These are phyloP conservation scores for Cataglyphis altisquamis DNA, from an alignment of 2,888 invertebrate genomes.

Conservation along the genomic window DNA sequence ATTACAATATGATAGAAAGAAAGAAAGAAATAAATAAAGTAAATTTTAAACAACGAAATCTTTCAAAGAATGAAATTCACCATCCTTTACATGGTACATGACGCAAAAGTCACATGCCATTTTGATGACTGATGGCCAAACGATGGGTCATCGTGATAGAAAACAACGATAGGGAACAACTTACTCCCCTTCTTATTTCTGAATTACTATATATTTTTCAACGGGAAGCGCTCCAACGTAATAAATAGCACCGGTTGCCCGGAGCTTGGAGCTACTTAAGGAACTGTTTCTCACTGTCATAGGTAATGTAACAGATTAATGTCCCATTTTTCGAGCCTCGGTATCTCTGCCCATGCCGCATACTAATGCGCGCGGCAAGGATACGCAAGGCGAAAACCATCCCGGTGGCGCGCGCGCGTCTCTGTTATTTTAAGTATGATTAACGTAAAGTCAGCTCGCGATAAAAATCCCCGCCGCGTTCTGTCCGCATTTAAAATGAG, in stretches of 20 bases:
- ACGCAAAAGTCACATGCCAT: background rate
- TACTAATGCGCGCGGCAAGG: constrained; percentile 70
- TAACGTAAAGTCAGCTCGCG: constrained; percentile 62
- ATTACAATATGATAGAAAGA: background rate
- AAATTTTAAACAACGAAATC: background rate
- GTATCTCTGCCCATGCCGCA: constrained; percentile 73
- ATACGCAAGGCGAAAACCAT: constrained; percentile 65
- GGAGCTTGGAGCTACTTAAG: constrained; percentile 73
- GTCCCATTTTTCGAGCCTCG: constrained; percentile 76
- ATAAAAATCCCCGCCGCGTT: constrained; percentile 60
- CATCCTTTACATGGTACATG: background rate
- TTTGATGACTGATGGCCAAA: background rate
- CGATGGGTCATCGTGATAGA: constrained; percentile 30
- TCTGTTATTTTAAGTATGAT: constrained; percentile 69
- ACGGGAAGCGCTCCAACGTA: constrained; percentile 54
- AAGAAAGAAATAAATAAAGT: background rate
- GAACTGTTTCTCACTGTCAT: constrained; percentile 76
- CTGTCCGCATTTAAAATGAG: constrained; percentile 20
- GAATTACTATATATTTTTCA: constrained; percentile 72
- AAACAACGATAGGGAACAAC: constrained; percentile 34
- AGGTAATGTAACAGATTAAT: constrained; percentile 77
- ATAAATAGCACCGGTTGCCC: constrained; percentile 74
- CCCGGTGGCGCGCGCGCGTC: constrained; percentile 47
- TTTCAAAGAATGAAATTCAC: background rate
- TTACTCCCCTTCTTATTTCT: constrained; percentile 54